Conservation (phyloP, 53 echinoderm and acorn worm species). For the Astropecten irregularis region DNA sequence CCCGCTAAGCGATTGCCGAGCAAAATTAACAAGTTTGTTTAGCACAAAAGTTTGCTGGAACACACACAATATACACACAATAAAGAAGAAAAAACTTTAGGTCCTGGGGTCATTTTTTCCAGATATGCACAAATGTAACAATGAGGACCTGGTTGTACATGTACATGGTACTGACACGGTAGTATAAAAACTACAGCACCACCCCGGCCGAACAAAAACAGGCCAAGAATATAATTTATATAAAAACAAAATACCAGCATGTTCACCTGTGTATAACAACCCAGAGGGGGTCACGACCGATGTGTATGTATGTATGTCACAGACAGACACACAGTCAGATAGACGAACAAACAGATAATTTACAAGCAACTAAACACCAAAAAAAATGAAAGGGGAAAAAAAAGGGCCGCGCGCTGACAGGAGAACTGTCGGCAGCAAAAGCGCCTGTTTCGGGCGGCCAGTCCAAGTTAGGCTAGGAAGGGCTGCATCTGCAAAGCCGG, state of each 20-base stretch:
- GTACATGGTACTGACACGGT: no score
- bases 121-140: background rate
- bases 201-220: no score
- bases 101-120: background rate
- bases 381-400: no score
- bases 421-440: constrained; percentile 16
- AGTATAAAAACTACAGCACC: no score
- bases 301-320: no score
- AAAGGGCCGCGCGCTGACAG: no score
- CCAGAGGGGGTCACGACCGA: no score
- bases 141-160: no score
- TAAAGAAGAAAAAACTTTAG: background rate
- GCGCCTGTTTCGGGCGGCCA: constrained; percentile 31
- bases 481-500: constrained; percentile 55
- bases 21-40: constrained; percentile 59
- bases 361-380: background rate
- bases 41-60: constrained; percentile 17
- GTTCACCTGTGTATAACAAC: no score
- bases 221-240: no score
- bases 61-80: background rate
- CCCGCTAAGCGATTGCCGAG: background rate
- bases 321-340: background rate
- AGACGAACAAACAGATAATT: background rate
- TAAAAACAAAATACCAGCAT: no score
- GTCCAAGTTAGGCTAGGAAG: constrained; percentile 9